A percentile compares a stretch with the other conserved stretches of the same genome.
These are phyloP conservation scores for Vanessa cardui DNA, from an alignment of 2,888 invertebrate genomes.

Conservation along the genomic window DNA sequence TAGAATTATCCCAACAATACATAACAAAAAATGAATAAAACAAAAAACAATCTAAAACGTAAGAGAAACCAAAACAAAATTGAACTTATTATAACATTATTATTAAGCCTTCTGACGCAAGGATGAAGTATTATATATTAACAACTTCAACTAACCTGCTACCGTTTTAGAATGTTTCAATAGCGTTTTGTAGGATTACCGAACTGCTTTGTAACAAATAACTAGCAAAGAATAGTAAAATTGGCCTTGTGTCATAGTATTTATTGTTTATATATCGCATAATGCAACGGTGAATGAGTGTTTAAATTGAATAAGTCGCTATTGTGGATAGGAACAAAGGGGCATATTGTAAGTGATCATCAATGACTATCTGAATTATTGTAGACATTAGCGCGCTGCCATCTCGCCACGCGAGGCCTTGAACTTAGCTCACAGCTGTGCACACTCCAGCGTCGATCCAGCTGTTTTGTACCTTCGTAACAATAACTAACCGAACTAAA, in stretches of 20 bases:
- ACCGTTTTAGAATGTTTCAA: slow-evolving; percentile 10
- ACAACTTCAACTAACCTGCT: slow-evolving; percentile 4
- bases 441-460: slow-evolving; percentile 35
- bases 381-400: slow-evolving; percentile 37
- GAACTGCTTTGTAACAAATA: slow-evolving; percentile 19
- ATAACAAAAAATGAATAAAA: too few species aligned
- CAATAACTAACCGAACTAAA: background rate
- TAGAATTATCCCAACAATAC: too few species aligned
- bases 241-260: slow-evolving; percentile 38
- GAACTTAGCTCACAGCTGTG: slow-evolving; percentile 60
- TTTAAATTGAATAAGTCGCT: slow-evolving; percentile 43
- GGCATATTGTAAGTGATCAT: slow-evolving; percentile 46
- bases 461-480: slow-evolving; percentile 22
- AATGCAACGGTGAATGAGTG: slow-evolving; percentile 43
- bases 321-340: slow-evolving; percentile 45
- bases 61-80: too few species aligned
- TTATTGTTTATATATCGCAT: slow-evolving; percentile 41
- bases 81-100: too few species aligned
- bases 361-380: slow-evolving; percentile 46
- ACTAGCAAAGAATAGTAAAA: slow-evolving; percentile 37
- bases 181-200: slow-evolving; percentile 21
- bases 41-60: too few species aligned
- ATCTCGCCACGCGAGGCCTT: slow-evolving; percentile 56
- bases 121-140: slow-evolving; percentile 8
- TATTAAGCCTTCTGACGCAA: background rate